Percentiles rank a stretch among this genome's conserved stretches.
Evolutionary conservation across 2,888 invertebrate species (phyloP).

Genomic region (Ichneumoninae sp.): DNA sequence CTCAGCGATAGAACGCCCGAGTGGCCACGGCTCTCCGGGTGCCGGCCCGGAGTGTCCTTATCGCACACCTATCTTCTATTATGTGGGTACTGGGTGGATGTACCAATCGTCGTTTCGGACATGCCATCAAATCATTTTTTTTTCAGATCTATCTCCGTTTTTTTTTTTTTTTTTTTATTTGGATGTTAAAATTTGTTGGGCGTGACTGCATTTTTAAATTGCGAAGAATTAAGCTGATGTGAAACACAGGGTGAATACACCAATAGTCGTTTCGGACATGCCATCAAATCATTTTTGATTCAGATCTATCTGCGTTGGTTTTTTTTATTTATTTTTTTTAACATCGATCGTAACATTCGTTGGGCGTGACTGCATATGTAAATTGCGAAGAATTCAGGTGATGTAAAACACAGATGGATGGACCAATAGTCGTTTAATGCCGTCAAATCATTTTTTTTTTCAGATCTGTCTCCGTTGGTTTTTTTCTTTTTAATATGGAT

Average conservation of each 20-base stretch:
- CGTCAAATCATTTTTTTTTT: not conserved
- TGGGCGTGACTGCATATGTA: no score
- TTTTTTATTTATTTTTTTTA: no score
- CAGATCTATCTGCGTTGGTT: no score
- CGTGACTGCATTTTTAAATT: no score
- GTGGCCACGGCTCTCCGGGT: constrained; percentile 20
- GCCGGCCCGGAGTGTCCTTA: constrained; percentile 29
- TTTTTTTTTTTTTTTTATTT: no score
- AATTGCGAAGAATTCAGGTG: no score
- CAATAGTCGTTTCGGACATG: not conserved
- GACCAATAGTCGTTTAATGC: not conserved
- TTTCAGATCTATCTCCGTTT: not conserved
- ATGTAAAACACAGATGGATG: not conserved
- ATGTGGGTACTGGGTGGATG: not conserved
- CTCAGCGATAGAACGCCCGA: constrained; percentile 20
- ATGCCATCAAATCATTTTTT: constrained; percentile 4
- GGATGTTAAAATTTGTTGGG: no score
- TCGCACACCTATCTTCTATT: constrained; percentile 17
- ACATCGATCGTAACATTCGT: no score
- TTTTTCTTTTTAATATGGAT: no score
- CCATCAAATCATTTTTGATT: not conserved
- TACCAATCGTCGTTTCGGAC: not conserved
- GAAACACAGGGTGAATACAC: not conserved
- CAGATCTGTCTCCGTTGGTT: no score
- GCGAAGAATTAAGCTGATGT: no score